Evolutionary conservation across 2,797 vertebrate genomes (phyloP).

Genomic region (Microcaecilia unicolor): DNA sequence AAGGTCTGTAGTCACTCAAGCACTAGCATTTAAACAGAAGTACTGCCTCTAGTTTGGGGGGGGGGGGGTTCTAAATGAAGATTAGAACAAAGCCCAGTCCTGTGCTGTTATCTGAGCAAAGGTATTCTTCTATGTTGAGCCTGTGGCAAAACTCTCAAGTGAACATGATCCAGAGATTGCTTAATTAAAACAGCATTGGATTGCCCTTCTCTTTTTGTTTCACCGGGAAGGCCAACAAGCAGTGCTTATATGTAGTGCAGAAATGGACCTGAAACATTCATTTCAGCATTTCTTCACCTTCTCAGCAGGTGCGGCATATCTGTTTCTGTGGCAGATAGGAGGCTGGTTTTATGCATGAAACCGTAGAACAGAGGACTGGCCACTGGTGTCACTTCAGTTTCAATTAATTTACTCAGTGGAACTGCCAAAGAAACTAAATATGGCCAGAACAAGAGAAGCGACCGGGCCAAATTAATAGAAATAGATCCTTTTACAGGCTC

Average conservation of each 20-base stretch:
- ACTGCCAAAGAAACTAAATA: constrained; percentile 45
- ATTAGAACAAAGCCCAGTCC: too few species aligned
- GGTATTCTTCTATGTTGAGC: too few species aligned
- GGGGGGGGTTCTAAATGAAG: too few species aligned
- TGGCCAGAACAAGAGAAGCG: constrained; percentile 43
- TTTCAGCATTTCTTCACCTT: constrained; percentile 28
- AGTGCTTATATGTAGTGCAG: not conserved
- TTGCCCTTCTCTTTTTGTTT: not conserved
- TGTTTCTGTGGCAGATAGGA: constrained; percentile 17
- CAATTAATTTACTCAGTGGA: constrained; percentile 46
- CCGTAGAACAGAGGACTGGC: constrained; percentile 11
- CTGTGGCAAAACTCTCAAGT: too few species aligned
- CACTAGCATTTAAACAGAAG: not conserved
- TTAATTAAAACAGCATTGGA: not conserved
- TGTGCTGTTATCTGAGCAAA: not conserved
- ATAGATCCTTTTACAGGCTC: constrained; percentile 47
- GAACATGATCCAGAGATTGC: not conserved
- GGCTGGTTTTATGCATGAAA: constrained; percentile 30
- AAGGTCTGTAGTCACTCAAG: too few species aligned
- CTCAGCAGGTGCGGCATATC: constrained; percentile 28
- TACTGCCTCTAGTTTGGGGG: too few species aligned
- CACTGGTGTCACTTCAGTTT: constrained; percentile 37
- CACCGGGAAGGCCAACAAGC: constrained; percentile 7
- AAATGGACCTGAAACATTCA: not conserved
- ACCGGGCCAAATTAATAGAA: constrained; percentile 50